These are phyloP conservation scores for Thumatha senex DNA, from an alignment of 2,888 invertebrate species.

Conservation along the genomic window DNA sequence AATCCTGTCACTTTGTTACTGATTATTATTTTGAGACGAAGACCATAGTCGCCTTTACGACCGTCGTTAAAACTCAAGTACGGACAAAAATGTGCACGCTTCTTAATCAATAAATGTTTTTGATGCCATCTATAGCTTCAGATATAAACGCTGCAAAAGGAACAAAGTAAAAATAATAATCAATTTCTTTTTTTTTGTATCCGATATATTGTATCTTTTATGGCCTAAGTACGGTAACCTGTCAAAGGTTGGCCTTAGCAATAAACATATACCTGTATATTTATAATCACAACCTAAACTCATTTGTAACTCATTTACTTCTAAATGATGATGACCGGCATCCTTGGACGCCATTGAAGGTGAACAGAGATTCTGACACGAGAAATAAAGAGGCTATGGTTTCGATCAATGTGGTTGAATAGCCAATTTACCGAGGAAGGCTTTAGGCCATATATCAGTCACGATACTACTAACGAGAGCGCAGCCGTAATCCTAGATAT, in stretches of 20 bases:
- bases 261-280: neutral
- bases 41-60: neutral
- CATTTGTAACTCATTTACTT: no score
- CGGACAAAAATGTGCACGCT: constrained; percentile 2
- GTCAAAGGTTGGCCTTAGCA: neutral
- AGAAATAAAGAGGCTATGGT: no score
- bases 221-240: neutral
- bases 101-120: constrained; percentile 5
- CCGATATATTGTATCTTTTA: neutral
- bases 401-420: no score
- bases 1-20: neutral
- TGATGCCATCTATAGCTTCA: constrained; percentile 1
- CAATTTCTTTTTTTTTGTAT: neutral
- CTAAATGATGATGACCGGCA: no score
- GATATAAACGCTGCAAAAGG: constrained; percentile 8
- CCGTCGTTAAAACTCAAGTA: constrained; percentile 6
- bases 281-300: no score
- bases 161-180: neutral
- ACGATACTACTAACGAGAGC: no score
- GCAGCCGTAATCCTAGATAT: no score
- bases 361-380: no score
- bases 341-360: no score
- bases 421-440: constrained; percentile 65
- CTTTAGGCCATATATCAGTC: no score
- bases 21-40: neutral